A percentile compares a stretch with the other conserved stretches of the same genome.
Conservation (phyloP, 2,797 vertebrate species). For the Acipenser transmontanus region DNA sequence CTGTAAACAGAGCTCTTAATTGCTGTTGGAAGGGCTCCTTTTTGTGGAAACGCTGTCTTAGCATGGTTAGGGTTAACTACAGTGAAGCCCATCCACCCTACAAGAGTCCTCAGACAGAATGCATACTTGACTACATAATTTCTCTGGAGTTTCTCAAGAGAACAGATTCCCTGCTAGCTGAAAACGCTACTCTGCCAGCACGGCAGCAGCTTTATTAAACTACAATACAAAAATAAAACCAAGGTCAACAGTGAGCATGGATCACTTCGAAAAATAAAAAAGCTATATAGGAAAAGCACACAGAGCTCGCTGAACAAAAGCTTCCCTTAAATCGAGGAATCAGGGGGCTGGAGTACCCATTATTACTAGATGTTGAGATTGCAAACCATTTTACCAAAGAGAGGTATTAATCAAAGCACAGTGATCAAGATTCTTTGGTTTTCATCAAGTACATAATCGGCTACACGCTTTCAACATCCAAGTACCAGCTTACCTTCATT, state of each 20-base stretch:
- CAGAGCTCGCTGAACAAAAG: conserved; percentile 11
- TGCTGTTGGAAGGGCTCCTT: too few species aligned
- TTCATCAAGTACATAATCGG: too few species aligned
- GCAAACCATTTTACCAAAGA: conserved; percentile 10
- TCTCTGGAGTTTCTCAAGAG: too few species aligned
- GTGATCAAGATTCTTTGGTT: too few species aligned
- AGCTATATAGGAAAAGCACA: background rate
- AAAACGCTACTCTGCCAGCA: conserved; percentile 35
- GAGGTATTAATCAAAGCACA: background rate
- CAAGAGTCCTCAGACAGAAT: too few species aligned
- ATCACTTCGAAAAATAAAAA: conserved; percentile 13
- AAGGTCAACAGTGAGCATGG: conserved; percentile 40
- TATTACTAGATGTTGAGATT: background rate
- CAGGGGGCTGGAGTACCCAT: background rate
- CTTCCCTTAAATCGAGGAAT: background rate
- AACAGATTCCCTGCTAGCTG: too few species aligned
- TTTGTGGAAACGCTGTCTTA: too few species aligned
- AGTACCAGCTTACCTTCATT: background rate
- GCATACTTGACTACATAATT: too few species aligned
- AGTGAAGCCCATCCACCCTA: too few species aligned
- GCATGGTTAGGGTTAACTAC: too few species aligned
- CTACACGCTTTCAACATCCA: background rate
- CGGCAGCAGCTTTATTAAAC: conserved; percentile 36
- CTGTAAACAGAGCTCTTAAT: too few species aligned
- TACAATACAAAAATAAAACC: conserved; percentile 35